These are phyloP conservation scores for Clavelina lepadiformis DNA, from an alignment of 23 tunicate species.

Conservation along the genomic window DNA sequence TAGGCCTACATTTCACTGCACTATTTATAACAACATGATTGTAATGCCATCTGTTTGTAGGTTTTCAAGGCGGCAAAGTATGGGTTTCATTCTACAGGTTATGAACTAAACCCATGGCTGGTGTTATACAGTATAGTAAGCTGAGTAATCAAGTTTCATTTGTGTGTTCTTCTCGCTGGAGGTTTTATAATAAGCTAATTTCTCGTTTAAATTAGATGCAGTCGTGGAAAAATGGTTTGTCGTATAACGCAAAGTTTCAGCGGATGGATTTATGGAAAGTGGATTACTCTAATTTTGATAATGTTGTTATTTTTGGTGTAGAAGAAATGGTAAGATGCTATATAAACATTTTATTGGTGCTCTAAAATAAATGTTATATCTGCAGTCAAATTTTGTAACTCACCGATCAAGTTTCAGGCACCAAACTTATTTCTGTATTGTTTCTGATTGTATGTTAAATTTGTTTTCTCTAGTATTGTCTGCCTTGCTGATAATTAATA, in stretches of 20 bases:
- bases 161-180: too few relatives aligned
- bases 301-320: constrained; percentile 54
- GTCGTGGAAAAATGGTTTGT: constrained; percentile 22
- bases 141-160: too few relatives aligned
- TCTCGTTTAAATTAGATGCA: constrained; percentile 12
- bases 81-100: constrained; percentile 55
- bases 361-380: too few relatives aligned
- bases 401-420: too few relatives aligned
- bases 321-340: constrained; percentile 37
- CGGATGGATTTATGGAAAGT: constrained; percentile 75
- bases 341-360: too few relatives aligned
- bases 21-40: not conserved
- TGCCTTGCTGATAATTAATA: not conserved
- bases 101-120: constrained; percentile 76
- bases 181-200: too few relatives aligned
- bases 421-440: too few relatives aligned
- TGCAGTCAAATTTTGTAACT: too few relatives aligned
- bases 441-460: too few relatives aligned
- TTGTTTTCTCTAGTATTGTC: not conserved
- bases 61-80: constrained; percentile 47
- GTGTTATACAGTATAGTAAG: constrained; percentile 65
- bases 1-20: too few relatives aligned
- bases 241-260: constrained; percentile 33
- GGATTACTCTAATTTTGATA: constrained; percentile 43
- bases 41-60: constrained; percentile 7